Conservation (phyloP, 2,113 vertebrate species). For the Saguinus imperator region DNA sequence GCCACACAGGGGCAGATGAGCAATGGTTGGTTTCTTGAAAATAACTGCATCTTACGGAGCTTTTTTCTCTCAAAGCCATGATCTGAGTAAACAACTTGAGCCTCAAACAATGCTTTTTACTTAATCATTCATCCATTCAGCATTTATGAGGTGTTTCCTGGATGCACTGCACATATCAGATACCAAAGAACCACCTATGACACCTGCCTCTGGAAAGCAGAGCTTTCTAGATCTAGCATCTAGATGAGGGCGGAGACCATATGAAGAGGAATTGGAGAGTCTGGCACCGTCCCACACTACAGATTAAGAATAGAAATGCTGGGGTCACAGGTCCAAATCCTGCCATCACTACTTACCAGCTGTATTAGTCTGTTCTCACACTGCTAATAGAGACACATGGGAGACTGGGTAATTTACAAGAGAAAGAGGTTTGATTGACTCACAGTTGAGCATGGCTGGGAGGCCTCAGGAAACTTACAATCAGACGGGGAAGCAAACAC, state of each 20-base stretch:
- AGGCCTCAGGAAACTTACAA: too few species aligned
- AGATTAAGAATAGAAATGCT: neutral
- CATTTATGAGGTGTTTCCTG: neutral
- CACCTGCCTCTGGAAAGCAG: neutral
- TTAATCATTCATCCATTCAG: neutral
- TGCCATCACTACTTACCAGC: neutral
- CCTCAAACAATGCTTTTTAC: neutral
- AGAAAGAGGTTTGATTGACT: too few species aligned
- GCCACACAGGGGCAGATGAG: neutral
- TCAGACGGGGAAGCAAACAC: too few species aligned
- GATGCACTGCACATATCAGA: neutral
- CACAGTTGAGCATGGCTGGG: too few species aligned
- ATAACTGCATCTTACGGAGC: neutral
- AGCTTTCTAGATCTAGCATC: too few species aligned
- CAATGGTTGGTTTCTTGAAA: neutral
- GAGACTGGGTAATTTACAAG: too few species aligned
- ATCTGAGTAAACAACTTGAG: neutral
- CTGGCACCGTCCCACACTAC: neutral
- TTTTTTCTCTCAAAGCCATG: neutral
- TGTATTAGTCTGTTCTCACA: too few species aligned
- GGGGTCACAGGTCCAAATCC: neutral
- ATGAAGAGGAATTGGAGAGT: neutral
- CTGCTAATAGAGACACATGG: too few species aligned
- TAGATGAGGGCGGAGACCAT: neutral
- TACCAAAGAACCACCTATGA: neutral